Percentiles rank a stretch among this genome's conserved stretches.
phyloP scores from a whole-genome alignment of 2,797 vertebrate genomes.

The Trachurus trachurus region DNA sequence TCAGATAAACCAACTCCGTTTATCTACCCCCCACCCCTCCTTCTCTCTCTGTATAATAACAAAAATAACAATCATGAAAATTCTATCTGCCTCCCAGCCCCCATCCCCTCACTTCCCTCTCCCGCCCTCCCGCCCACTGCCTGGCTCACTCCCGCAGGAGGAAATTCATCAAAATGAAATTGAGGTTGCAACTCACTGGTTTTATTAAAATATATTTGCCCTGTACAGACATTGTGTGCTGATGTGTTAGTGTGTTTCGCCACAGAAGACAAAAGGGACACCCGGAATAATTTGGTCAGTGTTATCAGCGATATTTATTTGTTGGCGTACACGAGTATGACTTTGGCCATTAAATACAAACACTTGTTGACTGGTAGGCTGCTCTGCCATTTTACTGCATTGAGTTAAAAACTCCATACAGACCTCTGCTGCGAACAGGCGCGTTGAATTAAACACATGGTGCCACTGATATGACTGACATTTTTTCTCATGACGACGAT shows the following conservation, averaged over 20 bases:
- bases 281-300: constrained; percentile 71
- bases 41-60: constrained; percentile 84
- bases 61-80: constrained; percentile 94
- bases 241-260: constrained; percentile 55
- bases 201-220: constrained; percentile 96
- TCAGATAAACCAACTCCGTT: constrained; percentile 80
- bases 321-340: constrained; percentile 16
- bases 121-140: constrained; percentile 72
- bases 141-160: constrained; percentile 91
- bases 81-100: constrained; percentile 94
- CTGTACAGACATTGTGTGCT: constrained; percentile 66
- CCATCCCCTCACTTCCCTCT: constrained; percentile 72
- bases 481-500: neutral
- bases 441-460: constrained; percentile 8
- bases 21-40: constrained; percentile 82
- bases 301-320: constrained; percentile 50
- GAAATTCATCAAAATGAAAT: constrained; percentile 98
- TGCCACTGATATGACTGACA: neutral
- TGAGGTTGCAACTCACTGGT: constrained; percentile 98
- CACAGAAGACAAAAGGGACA: constrained; percentile 59
- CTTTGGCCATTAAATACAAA: constrained; percentile 49
- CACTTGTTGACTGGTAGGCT: constrained; percentile 68
- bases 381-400: neutral
- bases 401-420: constrained; percentile 2
- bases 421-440: neutral